Conservation (phyloP, 2,797 vertebrate genomes). For the Trachops cirrhosus region DNA sequence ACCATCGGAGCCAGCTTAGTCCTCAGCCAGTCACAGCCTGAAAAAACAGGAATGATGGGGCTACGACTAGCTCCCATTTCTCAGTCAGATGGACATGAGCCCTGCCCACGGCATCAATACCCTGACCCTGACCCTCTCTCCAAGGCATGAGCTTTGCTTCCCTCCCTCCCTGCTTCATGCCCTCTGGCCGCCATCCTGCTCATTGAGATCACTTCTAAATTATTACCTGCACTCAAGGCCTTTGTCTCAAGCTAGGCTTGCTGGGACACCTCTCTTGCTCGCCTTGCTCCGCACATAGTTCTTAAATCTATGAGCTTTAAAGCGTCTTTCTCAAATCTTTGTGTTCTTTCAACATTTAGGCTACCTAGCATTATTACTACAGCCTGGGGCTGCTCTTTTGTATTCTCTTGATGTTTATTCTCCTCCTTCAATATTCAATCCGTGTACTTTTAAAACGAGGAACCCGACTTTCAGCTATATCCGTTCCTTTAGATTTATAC, state of each 20-base stretch:
- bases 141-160: background rate
- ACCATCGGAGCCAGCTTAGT: rapidly evolving
- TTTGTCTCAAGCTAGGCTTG: background rate
- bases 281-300: background rate
- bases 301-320: background rate
- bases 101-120: background rate
- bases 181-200: background rate
- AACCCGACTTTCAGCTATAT: background rate
- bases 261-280: background rate
- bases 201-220: background rate
- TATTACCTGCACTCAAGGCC: background rate
- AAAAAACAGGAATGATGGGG: background rate
- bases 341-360: background rate
- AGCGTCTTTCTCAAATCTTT: background rate
- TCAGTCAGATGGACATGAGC: background rate
- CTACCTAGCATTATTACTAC: background rate
- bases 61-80: background rate
- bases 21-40: background rate
- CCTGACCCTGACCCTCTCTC: background rate
- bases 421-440: conserved; percentile 31
- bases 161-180: background rate
- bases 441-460: conserved; percentile 31
- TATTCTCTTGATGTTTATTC: background rate
- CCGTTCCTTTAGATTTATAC: conserved; percentile 6
- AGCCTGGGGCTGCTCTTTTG: background rate